These are phyloP conservation scores for Anguilla obscura DNA, from an alignment of 2,797 vertebrate genomes.

Conservation along the genomic window DNA sequence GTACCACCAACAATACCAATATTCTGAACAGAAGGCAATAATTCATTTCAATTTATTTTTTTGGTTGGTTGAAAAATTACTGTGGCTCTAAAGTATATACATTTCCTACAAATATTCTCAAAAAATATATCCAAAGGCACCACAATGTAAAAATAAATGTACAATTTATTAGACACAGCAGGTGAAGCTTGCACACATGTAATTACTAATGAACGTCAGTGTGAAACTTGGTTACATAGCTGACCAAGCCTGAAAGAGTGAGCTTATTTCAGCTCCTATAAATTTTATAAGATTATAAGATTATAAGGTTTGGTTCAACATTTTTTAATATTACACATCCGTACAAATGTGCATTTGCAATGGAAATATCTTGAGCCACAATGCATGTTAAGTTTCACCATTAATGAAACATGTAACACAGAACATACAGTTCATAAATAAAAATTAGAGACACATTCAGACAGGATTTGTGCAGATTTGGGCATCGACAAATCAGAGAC, in stretches of 20 bases:
- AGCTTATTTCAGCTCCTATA: neutral
- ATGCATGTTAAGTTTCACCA: neutral
- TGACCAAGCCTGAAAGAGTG: neutral
- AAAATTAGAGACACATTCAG: conserved; percentile 26
- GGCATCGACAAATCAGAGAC: neutral
- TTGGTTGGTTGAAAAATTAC: neutral
- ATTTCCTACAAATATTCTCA: neutral
- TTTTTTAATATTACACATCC: neutral
- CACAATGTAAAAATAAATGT: conserved; percentile 70
- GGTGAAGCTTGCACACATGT: conserved; percentile 57
- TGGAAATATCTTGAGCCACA: neutral
- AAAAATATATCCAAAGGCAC: neutral
- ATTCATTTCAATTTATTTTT: neutral
- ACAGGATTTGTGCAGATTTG: conserved; percentile 39
- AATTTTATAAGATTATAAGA: neutral
- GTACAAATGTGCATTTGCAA: neutral
- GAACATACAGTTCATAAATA: neutral
- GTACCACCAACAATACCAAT: neutral
- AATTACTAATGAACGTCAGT: conserved; percentile 51
- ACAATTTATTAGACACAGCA: conserved; percentile 73
- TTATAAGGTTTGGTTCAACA: neutral
- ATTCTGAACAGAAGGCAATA: neutral
- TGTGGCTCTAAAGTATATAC: neutral
- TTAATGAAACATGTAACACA: too few relatives aligned
- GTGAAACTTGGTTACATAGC: neutral